Conservation (phyloP, 2,797 vertebrate genomes). For the Echiichthys vipera region DNA sequence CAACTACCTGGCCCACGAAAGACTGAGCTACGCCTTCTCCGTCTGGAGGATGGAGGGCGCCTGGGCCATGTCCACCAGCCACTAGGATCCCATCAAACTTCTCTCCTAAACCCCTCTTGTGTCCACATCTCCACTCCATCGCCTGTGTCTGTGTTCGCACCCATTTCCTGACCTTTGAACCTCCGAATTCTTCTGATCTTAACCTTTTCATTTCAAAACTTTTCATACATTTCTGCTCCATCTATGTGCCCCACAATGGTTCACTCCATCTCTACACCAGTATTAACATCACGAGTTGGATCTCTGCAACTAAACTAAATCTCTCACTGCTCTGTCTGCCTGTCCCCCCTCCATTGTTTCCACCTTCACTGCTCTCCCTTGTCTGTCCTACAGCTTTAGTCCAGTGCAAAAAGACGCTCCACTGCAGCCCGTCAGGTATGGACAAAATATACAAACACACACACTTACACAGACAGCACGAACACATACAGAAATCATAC, state of each 20-base stretch:
- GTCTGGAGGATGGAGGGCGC: conserved; percentile 94
- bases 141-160: conserved; percentile 64
- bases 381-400: conserved; percentile 63
- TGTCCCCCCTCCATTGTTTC: conserved; percentile 40
- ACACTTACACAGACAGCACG: conserved; percentile 5
- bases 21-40: conserved; percentile 92
- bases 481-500: neutral
- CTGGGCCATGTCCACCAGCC: conserved; percentile 91
- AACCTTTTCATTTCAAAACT: conserved; percentile 47
- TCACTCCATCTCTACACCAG: conserved; percentile 1
- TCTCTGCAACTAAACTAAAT: conserved; percentile 21
- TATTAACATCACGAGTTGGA: conserved; percentile 18
- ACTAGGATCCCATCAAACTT: conserved; percentile 77
- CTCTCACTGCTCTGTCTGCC: conserved; percentile 9
- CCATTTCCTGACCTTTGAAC: conserved; percentile 53
- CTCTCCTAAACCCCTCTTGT: conserved; percentile 61
- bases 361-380: conserved; percentile 41
- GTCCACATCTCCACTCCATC: conserved; percentile 59
- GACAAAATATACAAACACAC: conserved; percentile 29
- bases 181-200: conserved; percentile 48
- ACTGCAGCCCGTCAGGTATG: conserved; percentile 73
- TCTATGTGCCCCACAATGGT: conserved; percentile 20
- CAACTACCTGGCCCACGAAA: conserved; percentile 90
- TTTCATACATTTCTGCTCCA: conserved; percentile 30
- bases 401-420: conserved; percentile 63